Evolutionary conservation across 2,888 invertebrate genomes (phyloP).

Genomic region (Amphiduros pacificus): DNA sequence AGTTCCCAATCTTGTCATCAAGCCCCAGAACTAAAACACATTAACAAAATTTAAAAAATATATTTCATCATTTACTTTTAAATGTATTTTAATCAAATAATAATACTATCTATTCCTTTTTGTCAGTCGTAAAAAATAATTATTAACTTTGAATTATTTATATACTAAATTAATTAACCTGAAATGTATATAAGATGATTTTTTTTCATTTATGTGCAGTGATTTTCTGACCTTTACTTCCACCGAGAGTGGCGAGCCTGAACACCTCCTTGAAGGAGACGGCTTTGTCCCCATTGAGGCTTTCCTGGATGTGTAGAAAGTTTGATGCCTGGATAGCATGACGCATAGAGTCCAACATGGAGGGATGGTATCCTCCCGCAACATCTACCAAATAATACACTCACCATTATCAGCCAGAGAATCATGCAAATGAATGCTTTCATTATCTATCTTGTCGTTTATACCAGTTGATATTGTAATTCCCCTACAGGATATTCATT

Average conservation of each 20-base stretch:
- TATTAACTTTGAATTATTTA: too few relatives aligned
- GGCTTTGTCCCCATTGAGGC: slow-evolving; percentile 21
- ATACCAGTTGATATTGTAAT: too few relatives aligned
- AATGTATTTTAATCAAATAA: too few relatives aligned
- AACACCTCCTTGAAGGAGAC: slow-evolving; percentile 73
- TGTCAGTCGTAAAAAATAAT: too few relatives aligned
- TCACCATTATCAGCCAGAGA: not conserved
- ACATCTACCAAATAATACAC: slow-evolving; percentile 67
- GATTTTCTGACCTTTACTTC: slow-evolving; percentile 78
- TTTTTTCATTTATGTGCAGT: too few relatives aligned
- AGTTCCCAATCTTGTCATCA: slow-evolving; percentile 77
- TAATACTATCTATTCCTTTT: too few relatives aligned
- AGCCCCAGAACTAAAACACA: slow-evolving; percentile 70
- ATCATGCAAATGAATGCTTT: not conserved
- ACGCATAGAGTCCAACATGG: slow-evolving; percentile 76
- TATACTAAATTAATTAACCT: too few relatives aligned
- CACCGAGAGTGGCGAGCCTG: slow-evolving; percentile 83
- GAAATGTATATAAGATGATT: too few relatives aligned
- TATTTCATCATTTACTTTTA: too few relatives aligned
- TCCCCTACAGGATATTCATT: not conserved
- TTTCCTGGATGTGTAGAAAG: too few relatives aligned
- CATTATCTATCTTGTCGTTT: too few relatives aligned
- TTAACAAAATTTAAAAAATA: not conserved
- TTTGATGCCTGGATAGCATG: slow-evolving; percentile 75
- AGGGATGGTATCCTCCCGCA: slow-evolving; percentile 77